A percentile compares a stretch with the other conserved stretches of the same genome.
These are phyloP conservation scores for Tenualosa thibaudeaui DNA, from an alignment of 2,797 vertebrate genomes.

Conservation along the genomic window DNA sequence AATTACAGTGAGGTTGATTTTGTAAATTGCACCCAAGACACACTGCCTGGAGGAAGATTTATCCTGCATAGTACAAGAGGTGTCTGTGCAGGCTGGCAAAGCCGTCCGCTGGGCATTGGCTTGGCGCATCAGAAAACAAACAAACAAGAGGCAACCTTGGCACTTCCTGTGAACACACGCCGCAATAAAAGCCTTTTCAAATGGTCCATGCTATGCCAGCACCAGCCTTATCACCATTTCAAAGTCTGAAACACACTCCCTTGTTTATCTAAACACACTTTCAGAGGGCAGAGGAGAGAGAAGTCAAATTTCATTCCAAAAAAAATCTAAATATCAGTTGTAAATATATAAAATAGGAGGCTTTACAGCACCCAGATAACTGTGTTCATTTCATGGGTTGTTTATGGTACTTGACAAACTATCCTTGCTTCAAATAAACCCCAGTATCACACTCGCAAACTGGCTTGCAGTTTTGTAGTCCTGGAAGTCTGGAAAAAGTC, in stretches of 20 bases:
- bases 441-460: background rate
- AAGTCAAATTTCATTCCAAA: background rate
- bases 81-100: constrained; percentile 56
- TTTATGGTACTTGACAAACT: background rate
- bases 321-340: background rate
- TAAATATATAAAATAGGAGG: background rate
- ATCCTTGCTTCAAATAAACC: background rate
- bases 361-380: background rate
- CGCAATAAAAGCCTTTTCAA: constrained; percentile 44
- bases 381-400: background rate
- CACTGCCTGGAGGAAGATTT: constrained; percentile 64
- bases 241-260: background rate
- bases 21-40: constrained; percentile 70
- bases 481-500: background rate
- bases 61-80: constrained; percentile 61
- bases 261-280: background rate
- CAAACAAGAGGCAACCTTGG: constrained; percentile 60
- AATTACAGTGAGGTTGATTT: constrained; percentile 71
- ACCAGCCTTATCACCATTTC: background rate
- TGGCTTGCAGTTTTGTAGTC: constrained; percentile 2
- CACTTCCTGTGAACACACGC: constrained; percentile 45
- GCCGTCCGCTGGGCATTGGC: constrained; percentile 58
- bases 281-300: background rate
- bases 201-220: background rate
- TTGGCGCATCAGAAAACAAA: constrained; percentile 59